Percentiles rank a stretch among this genome's conserved stretches.
phyloP scores from a whole-genome alignment of 2,113 vertebrate genomes.

The mouse (Mus musculus) region GRCm39 chr10:90706501-90707000 shows the following conservation, averaged over 20 bases:
- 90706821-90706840: slow-evolving; percentile 17
- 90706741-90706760: neutral
- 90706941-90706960: slow-evolving; percentile 34
- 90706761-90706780: neutral
- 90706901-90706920: neutral
- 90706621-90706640: neutral
- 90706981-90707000: neutral
- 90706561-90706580: too few relatives aligned
- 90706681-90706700: neutral
- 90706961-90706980: neutral
- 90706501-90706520: neutral
- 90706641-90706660: neutral
- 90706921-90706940: neutral
- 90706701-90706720: neutral
- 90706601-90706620: neutral
- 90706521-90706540: neutral
- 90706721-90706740: neutral
- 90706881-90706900: neutral
- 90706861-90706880: slow-evolving; percentile 59
- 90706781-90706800: neutral
- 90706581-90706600: neutral
- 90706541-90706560: neutral
- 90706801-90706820: neutral
- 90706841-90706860: neutral
- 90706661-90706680: slow-evolving; percentile 3